phyloP scores from a whole-genome alignment of 1,140 invertebrate genomes.

The Leptopilina boulardi region DNA sequence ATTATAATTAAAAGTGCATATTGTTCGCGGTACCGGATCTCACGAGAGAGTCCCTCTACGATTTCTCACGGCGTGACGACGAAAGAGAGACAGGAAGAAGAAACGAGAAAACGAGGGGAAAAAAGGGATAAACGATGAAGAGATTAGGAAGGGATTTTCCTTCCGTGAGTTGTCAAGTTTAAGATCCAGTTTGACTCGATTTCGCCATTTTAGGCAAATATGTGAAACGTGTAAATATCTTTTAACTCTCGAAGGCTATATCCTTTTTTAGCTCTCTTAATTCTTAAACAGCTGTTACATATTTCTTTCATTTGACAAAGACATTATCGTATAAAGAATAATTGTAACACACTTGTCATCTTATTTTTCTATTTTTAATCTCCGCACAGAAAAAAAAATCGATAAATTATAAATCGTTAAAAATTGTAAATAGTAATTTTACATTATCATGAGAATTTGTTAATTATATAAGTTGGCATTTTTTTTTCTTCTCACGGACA shows the following conservation, averaged over 20 bases:
- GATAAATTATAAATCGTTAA: no score
- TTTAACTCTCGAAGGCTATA: not conserved
- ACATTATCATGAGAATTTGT: not conserved
- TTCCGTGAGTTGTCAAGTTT: slow-evolving; percentile 47
- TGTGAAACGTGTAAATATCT: slow-evolving; percentile 27
- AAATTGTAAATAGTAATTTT: no score
- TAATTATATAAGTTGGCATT: not conserved
- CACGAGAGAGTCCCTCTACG: slow-evolving; percentile 61
- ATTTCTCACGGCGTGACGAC: slow-evolving; percentile 68
- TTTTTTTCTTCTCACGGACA: slow-evolving; percentile 6
- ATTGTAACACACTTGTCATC: no score
- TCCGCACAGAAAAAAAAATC: not conserved
- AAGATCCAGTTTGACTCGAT: slow-evolving; percentile 24
- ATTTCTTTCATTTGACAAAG: not conserved
- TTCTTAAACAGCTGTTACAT: not conserved
- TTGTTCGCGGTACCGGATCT: slow-evolving; percentile 65
- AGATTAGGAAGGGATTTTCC: slow-evolving; percentile 61
- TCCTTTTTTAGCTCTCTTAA: not conserved
- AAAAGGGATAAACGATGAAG: slow-evolving; percentile 49
- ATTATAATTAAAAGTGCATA: slow-evolving; percentile 73
- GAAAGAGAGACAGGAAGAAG: slow-evolving; percentile 39
- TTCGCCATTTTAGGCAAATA: slow-evolving; percentile 34
- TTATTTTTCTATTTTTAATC: not conserved
- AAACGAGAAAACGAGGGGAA: slow-evolving; percentile 45
- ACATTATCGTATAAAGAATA: not conserved